Base-by-base conservation (phyloP, 92 coral and sea anemone genomes). In the Palythoa heliodiscus region DNA sequence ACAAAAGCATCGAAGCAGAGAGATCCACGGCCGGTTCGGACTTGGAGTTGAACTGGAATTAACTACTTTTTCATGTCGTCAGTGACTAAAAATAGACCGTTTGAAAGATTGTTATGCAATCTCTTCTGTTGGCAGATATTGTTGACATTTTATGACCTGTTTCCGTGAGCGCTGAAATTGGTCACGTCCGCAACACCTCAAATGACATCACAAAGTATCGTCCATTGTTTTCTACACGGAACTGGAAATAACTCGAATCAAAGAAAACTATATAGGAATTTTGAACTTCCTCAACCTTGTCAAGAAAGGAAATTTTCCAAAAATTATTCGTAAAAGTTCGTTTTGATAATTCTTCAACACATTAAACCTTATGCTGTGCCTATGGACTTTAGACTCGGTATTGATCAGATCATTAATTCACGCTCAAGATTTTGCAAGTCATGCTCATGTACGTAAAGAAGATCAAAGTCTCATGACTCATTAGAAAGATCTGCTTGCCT, bases 171-270 rank as follows among this genome's bases (percentile, higher is more conserved):
- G 38, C 84, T 64, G 73, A 24, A 12, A 29, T 7, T 7, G 24
- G 84, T 80, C 84, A 80, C 84, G 84, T 80, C 84, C 57, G 71
- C 53, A 48, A 52, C 79, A 52, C 35, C 35, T 25, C 5, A 67
- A 38, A 71, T 76, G 81, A 76, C 81, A 54, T 76, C 81, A 76
- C 67, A 53, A 50, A 54, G 22, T 5, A 12, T 4, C 19, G 47
- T 52, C 35, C n/a, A 52, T 69, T 69, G 73, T 69, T 69, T 37
- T 69, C 40, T 11, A 69, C 47, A 69, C 73, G 73, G 73, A 69
- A 69, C 47, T 29, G 24, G 47, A 25, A 25, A 22, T 10, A 37
- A 25, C 16, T 22, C 47, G 17, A 29, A 67, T 25, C 17, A 67
- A 20, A 15, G 64, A 58, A 15, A 58, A 58, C 64, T n/a, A 58